Evolutionary conservation across 2,888 invertebrate species (phyloP).

Genomic region (Synanthedon andrenaeformis): DNA sequence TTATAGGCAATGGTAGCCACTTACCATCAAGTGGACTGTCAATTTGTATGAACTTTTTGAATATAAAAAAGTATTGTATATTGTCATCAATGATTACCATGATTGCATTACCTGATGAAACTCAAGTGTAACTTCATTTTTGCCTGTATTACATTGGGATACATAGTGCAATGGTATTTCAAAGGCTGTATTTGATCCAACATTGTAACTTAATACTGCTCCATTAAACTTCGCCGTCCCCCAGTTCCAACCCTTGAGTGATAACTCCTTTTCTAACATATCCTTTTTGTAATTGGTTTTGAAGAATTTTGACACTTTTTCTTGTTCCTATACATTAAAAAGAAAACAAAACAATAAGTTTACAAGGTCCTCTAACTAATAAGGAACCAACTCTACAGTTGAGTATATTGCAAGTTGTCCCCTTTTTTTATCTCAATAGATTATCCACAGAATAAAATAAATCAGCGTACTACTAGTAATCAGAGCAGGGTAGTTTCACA

Average conservation of each 20-base stretch:
- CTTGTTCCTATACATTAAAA: conserved; percentile 79
- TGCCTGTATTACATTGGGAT: conserved; percentile 94
- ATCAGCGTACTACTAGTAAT: too few relatives aligned
- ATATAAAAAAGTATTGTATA: too few relatives aligned
- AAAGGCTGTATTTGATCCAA: conserved; percentile 87
- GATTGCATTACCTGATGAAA: conserved; percentile 83
- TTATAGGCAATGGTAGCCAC: too few relatives aligned
- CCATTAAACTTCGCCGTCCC: conserved; percentile 95
- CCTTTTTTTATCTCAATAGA: background rate
- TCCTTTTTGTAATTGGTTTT: conserved; percentile 84
- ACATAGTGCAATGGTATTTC: conserved; percentile 97
- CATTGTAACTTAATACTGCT: conserved; percentile 85
- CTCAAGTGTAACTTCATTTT: conserved; percentile 98
- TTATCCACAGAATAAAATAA: too few relatives aligned
- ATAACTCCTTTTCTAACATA: conserved; percentile 91
- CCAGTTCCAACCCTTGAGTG: conserved; percentile 99
- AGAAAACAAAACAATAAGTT: background rate
- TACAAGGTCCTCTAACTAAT: background rate
- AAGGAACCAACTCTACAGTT: too few relatives aligned
- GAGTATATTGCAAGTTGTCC: background rate
- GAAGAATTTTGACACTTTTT: conserved; percentile 92
- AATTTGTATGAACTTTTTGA: too few relatives aligned
- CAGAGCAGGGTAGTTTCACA: too few relatives aligned
- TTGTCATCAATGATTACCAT: too few relatives aligned
- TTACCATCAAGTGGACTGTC: too few relatives aligned